Evolutionary conservation across 2,797 vertebrate species (phyloP).

Genomic region (Xiphophorus birchmanni): DNA sequence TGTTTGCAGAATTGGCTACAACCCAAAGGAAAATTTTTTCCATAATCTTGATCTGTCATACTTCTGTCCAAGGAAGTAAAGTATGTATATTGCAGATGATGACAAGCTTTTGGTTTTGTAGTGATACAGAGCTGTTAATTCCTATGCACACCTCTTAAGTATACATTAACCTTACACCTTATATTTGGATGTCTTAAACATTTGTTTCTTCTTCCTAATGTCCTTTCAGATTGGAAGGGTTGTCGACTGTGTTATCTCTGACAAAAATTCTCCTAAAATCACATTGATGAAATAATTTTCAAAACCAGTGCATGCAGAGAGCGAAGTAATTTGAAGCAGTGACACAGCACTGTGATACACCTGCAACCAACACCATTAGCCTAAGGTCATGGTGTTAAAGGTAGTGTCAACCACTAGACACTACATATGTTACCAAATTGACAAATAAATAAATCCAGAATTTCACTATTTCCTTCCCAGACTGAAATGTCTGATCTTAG

Average conservation of each 20-base stretch:
- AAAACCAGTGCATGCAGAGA: neutral
- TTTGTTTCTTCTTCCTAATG: neutral
- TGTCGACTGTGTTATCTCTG: neutral
- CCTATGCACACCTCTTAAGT: neutral
- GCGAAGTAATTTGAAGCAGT: neutral
- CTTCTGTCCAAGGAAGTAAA: neutral
- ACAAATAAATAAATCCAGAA: neutral
- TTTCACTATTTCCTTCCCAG: neutral
- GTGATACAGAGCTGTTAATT: neutral
- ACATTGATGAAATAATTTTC: neutral
- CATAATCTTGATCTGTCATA: neutral
- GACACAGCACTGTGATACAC: neutral
- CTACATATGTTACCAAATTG: neutral
- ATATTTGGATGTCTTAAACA: neutral
- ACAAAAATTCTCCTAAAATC: neutral
- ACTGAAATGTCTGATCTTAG: neutral
- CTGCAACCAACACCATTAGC: neutral
- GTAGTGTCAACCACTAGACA: neutral
- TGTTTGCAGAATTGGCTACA: neutral
- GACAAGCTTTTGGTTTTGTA: neutral
- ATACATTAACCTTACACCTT: neutral
- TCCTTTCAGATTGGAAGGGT: neutral
- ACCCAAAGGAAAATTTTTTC: neutral
- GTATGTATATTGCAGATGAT: neutral
- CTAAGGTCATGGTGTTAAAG: neutral